Base-by-base conservation (phyloP, 2,113 vertebrate species). In the Pterocles gutturalis region DNA sequence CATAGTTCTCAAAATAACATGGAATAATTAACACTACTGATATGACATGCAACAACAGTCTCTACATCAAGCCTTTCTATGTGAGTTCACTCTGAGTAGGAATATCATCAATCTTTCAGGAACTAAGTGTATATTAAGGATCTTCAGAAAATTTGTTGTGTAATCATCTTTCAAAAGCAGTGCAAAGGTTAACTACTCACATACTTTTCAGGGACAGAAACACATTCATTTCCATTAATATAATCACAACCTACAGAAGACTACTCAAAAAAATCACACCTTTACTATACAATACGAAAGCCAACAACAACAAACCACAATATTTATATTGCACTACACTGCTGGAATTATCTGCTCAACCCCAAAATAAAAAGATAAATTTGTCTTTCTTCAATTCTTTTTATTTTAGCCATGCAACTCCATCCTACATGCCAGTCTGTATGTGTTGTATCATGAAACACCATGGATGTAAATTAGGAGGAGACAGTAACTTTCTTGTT, bases 101-200 rank as follows among this genome's bases (percentile, higher is more conserved):
- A 92, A 84, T 71, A 92, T 60, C 64, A 87, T 91, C 1, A 1
- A 31, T 53, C 43, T 83, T 46, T 71, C 29, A 83, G 48, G 87
- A 94, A 93, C 94, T 92, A 84, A 65, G 83, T 93, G 28, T 65
- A 65, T 45, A 38, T 51, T 90, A 66, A 62, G 29, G 95, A 94
- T 81, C 93, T 96, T 95, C 90, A 96, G 57, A 91, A 81, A 67
- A 62, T 76, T 29, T 89, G 75, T 83, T 87, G 25, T n/a, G 13
- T 89, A 95, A 93, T 92, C 94, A 87, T 89, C 73, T 94, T 97
- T 94, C 97, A 98, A 97, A 96, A 97, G 78, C 83, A 60, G 71
- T 34, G 65, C 69, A 89, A 97, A 96, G 91, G 94, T 95, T 93
- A 94, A 88, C 18, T 90, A 90, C 89, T 96, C 93, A 94, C 80